A percentile compares a stretch with the other conserved stretches of the same genome.
Conservation (phyloP, 1,140 invertebrate genomes). For the Bombus terrestris region DNA sequence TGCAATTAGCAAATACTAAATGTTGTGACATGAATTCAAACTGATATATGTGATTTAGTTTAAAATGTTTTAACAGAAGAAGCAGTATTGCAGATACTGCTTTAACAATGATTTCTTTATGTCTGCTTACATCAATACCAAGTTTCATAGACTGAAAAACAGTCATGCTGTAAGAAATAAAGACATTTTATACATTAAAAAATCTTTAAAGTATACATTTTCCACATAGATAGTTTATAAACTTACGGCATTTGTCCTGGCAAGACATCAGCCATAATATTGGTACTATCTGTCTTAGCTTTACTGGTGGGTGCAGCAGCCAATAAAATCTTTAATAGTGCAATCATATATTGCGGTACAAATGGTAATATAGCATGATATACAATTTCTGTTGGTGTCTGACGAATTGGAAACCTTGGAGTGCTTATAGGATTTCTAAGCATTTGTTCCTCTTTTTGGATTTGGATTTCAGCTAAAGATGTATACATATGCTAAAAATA, state of each 20-base stretch:
- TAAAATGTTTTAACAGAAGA: slow-evolving; percentile 98
- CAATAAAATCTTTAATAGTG: slow-evolving; percentile 97
- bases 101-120: slow-evolving; percentile 99
- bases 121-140: slow-evolving; percentile 98
- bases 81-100: slow-evolving; percentile 97
- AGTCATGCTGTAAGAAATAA: slow-evolving; percentile 87
- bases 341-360: slow-evolving; percentile 98
- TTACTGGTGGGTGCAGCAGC: slow-evolving; percentile 99
- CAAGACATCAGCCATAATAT: slow-evolving; percentile 98
- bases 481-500: slow-evolving; percentile 90
- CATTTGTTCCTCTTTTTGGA: slow-evolving; percentile 92
- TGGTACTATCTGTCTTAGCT: slow-evolving; percentile 98
- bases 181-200: not conserved
- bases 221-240: slow-evolving; percentile 16
- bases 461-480: slow-evolving; percentile 92
- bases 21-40: slow-evolving; percentile 99
- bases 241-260: slow-evolving; percentile 97
- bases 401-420: slow-evolving; percentile 76
- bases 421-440: slow-evolving; percentile 90
- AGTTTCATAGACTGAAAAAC: slow-evolving; percentile 98
- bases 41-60: slow-evolving; percentile 99
- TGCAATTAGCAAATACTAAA: slow-evolving; percentile 99
- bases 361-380: slow-evolving; percentile 96
- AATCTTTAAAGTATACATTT: not conserved
- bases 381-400: slow-evolving; percentile 93